Base-by-base conservation (phyloP, 2,113 vertebrate genomes). In the Pica pica region DNA sequence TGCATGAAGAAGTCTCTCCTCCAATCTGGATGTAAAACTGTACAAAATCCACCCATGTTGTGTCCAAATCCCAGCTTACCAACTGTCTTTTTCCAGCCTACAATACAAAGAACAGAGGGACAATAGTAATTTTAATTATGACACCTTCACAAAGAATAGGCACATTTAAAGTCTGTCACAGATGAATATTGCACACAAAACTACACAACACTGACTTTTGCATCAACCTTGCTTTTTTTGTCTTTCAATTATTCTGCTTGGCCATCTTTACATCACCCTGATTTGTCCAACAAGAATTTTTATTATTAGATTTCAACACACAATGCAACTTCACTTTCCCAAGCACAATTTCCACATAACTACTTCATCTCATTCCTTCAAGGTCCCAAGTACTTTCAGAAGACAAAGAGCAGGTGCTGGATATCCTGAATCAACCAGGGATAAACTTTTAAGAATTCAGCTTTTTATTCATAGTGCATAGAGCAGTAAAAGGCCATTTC, bases 11-110 rank as follows among this genome's bases (percentile, higher is more conserved):
- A 75, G 96, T 99, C 55, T 99, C 99, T 95, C 99, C 99, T 10
- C 99, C 99, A 77, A 99, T 99, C 46, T 99, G 99, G 90, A 99
- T 98, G 96, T 99, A 99, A 98, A 99, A 99, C 98, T 99, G 99
- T 46, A 99, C 98, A 96, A 99, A 99, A 97, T 99, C 99, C 30
- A 99, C 99, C 99, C 99, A 99, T 16, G 99, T 99, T 1, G 99
- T 99, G 95, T 99, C 99, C 97, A 99, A 96, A 90, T 99, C 99
- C 98, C 98, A 98, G 98, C 98, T 99, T 96, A 99, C 98, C 79
- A 99, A 94, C 79, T 99, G 99, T 75, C 99, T 98, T 95, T 99
- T 98, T 57, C 99, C 99, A 96, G 98, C 98, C 99, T 99, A 96
- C 65, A 33, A 42, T 23, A 83, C 15, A 82, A 65, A 74, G 46